Evolutionary conservation across 2,888 invertebrate genomes (phyloP).

Genomic region (Monochamus alternatus): DNA sequence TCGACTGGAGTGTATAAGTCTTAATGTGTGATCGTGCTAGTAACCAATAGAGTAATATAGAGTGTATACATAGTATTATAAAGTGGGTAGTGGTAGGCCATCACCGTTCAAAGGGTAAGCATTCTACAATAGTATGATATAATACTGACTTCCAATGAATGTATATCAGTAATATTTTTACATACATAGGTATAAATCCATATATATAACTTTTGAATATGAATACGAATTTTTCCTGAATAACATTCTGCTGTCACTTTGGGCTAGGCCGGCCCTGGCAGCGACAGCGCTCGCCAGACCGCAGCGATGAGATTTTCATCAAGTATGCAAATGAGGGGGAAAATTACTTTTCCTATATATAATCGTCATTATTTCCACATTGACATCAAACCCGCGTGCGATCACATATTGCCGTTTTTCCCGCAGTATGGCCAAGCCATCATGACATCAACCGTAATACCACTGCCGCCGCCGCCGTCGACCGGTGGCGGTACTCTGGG

Average conservation of each 20-base stretch:
- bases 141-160: too few species aligned
- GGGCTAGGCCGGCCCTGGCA: slow-evolving; percentile 8
- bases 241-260: not conserved
- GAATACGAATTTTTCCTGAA: too few species aligned
- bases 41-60: too few species aligned
- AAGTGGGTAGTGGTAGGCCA: too few species aligned
- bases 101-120: too few species aligned
- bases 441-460: slow-evolving; percentile 53
- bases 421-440: slow-evolving; percentile 54
- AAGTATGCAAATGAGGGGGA: slow-evolving; percentile 72
- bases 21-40: too few species aligned
- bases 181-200: too few species aligned
- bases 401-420: slow-evolving; percentile 70
- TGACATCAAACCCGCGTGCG: slow-evolving; percentile 69
- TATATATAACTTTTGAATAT: too few species aligned
- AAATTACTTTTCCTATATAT: slow-evolving; percentile 72
- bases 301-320: slow-evolving; percentile 71
- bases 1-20: too few species aligned
- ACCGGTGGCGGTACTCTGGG: slow-evolving; percentile 42
- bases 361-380: slow-evolving; percentile 73
- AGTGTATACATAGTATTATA: too few species aligned
- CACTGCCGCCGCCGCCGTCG: slow-evolving; percentile 24
- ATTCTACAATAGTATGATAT: too few species aligned
- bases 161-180: too few species aligned
- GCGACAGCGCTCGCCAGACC: slow-evolving; percentile 22